A percentile compares a stretch with the other conserved stretches of the same genome.
Evolutionary conservation across 2,113 vertebrate species (phyloP).

Genomic region (Nettapus auritus): DNA sequence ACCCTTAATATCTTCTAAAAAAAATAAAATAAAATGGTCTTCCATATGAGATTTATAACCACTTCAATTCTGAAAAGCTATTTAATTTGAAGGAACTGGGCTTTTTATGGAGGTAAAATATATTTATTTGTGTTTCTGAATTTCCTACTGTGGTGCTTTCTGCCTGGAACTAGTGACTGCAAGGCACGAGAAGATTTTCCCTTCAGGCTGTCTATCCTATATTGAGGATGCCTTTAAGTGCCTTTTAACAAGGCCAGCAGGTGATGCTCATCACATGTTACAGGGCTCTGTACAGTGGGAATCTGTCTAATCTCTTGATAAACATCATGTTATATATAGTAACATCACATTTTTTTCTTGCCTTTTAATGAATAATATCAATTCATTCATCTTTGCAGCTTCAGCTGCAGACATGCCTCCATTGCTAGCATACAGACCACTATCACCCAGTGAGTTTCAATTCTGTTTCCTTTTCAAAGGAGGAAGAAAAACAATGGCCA

Average conservation of each 20-base stretch:
- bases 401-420: not conserved
- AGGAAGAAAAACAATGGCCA: not conserved
- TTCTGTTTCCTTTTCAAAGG: not conserved
- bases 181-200: not conserved
- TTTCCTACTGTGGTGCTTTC: conserved; percentile 1
- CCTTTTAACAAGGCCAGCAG: not conserved
- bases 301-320: not conserved
- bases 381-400: not conserved
- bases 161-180: not conserved
- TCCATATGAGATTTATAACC: conserved; percentile 3
- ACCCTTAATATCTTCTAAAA: conserved; percentile 1
- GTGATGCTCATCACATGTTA: not conserved
- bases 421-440: not conserved
- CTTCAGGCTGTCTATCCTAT: not conserved
- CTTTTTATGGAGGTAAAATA: conserved; percentile 7
- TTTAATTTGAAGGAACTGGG: not conserved
- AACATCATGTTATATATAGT: not conserved
- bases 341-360: not conserved
- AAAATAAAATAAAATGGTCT: conserved; percentile 32
- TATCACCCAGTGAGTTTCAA: not conserved
- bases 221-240: not conserved
- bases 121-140: not conserved
- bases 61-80: conserved; percentile 1
- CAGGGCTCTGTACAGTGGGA: not conserved
- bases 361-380: not conserved